Base-by-base conservation (phyloP, 2,797 vertebrate genomes). In the Aythya fuligula region DNA sequence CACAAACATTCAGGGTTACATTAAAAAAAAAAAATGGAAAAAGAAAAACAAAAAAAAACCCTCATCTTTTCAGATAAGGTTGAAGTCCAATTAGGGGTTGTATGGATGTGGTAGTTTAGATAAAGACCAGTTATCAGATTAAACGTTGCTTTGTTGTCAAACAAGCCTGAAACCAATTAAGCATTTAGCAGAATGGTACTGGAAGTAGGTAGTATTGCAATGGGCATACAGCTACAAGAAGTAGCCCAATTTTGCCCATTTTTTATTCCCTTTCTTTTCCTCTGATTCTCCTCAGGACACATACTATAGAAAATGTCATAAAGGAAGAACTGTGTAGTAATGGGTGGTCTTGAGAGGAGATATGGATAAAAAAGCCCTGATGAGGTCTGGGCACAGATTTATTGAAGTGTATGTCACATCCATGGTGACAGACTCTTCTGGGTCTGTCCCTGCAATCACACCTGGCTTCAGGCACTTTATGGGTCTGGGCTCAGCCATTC, bases 201-300 rank as follows among this genome's bases (percentile, higher is more conserved):
- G 39, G n/a, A 43, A 51, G 32, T 2, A 6, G 0, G 1, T 20
- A 32, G 9, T 2, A 11, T 21, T 36, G 19, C 0, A 2, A 17
- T 17, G 56, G 18, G 17, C 34, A 13, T 11, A 20, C 15, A 39
- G 27, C 65, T 79, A 4, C 9, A 7, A 67, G 49, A 70, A 12
- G 11, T 0, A 45, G 14, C n/a, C 22, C 13, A 21, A 0, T 24
- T 71, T 54, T 3, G 13, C 49, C 39, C 57, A 25, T 8, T 3
- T 20, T 60, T 53, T 4, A 20, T 32, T 61, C n/a, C 19, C 9
- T 74, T 14, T 36, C 47, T 54, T 61, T 69, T 56, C 39, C 8
- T 73, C 17, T 22, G 1, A 0, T 10, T 69, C 32, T 66, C 3
- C n/a, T 14, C 25, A 9, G 7, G 43, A 32, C 1, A 3, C 4